Evolutionary conservation across 2,888 invertebrate genomes (phyloP), one percentile per base, ranked within the genome.

Genomic region (Dorcus parallelipipedus): DNA sequence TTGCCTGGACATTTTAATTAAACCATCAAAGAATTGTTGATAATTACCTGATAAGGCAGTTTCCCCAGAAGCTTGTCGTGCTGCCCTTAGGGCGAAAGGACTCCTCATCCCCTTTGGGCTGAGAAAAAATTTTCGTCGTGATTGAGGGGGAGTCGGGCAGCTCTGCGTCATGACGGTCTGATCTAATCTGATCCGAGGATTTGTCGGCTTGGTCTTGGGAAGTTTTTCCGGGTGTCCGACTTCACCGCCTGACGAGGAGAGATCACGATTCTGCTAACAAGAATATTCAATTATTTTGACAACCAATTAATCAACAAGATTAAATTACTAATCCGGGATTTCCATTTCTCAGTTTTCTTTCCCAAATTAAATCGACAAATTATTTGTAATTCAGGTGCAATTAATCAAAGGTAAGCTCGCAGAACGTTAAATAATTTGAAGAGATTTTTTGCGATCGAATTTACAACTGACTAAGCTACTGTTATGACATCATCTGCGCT

Each of bases 141-240:
- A 82, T 69, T 88, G 88, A 0, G 90, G 90, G 48, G 93, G 92
- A 50, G 92, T 92, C 48, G 92, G 91, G 72, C 91, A 92, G 81
- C 89, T 89, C 76, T 90, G 84, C 20, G 84, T 83, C 83, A 85
- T 84, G 76, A 79, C 85, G 77, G 65, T 81, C 79, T 79, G 79
- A 66, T 66, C 69, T 62, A 67, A 64, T 56, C 71, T 65, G 38
- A 53, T 62, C 39, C 71, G 67, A 64, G 73, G 72, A 71, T 84
- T 78, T 70, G 80, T 72, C 72, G 86, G 86, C 7, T 84, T 82
- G 3, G 85, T 84, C 71, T 84, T 85, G 2, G 85, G 84, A 6
- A 85, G 78, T 41, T 85, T 81, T 69, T 82, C 79, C 2, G 85
- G 84, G 78, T 76, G 84, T 76, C 75, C 76, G 38, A 70, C 63